Evolutionary conservation across 2,113 vertebrate genomes (phyloP), one percentile per base, ranked within the genome.

Genomic region (Percina caprodes): DNA sequence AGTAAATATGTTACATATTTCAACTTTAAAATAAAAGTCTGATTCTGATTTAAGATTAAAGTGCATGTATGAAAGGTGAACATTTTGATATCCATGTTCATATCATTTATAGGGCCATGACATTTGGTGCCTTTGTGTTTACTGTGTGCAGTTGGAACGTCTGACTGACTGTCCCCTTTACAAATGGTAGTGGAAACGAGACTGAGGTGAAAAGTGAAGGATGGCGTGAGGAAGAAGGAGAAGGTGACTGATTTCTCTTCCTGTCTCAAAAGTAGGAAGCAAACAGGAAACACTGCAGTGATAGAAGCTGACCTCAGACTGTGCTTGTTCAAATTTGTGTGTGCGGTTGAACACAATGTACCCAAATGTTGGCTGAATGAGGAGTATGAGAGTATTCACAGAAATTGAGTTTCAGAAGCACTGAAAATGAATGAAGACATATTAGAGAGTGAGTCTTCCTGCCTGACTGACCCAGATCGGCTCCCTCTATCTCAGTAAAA

Each of bases 241-340:
- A 42, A 2, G 9, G 23, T 58, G 45, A 65, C 35, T n/a, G 63
- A 75, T 81, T 89, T 77, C n/a, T 77, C 67, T 87, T 83, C 74
- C 85, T 65, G 77, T 73, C 79, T 75, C 5, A 45, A n/a, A 79
- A 79, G 78, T 16, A 75, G 76, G 85, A 84, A 83, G 74, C 85
- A 85, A 86, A 86, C 89, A 89, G 88, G 89, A 91, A 93, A 52
- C 62, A 4, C 2, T 11, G 74, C 80, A 49, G 61, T 3, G 84
- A 78, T 56, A 77, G 77, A 65, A 0, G 62, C 84, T 77, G 85
- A 84, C 77, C 81, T 79, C 81, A 72, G 85, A 66, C 81, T 46
- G 26, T 13, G 52, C n/a, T 35, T 77, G 69, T 73, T 56, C 62
- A 30, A 35, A 15, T 59, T 55, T 58, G 75, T 39, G 16, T 54